Percentiles rank a stretch among this genome's conserved stretches.
These are phyloP conservation scores for Parazoanthus atlanticus DNA, from an alignment of 92 coral and sea anemone species.

Conservation along the genomic window DNA sequence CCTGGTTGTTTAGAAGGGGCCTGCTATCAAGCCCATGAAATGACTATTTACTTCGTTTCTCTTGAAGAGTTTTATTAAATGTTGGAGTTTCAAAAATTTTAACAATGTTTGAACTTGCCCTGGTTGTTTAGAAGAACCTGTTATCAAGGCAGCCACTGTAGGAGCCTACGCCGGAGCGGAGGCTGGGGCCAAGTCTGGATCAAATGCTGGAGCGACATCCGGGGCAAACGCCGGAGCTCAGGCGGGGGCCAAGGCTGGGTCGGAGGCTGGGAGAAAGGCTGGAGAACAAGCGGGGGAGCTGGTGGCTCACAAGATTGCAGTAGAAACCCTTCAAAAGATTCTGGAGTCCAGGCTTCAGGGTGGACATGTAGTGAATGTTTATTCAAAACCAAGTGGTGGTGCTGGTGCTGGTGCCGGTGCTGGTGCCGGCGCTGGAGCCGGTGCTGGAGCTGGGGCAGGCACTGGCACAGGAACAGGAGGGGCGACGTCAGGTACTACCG, in stretches of 20 bases:
- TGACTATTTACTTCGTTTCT: too few relatives aligned
- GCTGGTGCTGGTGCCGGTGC: constrained; percentile 28
- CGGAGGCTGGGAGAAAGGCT: constrained; percentile 39
- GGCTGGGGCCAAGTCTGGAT: constrained; percentile 29
- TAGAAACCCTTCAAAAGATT: constrained; percentile 38
- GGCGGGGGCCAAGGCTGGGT: constrained; percentile 43
- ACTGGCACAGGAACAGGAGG: background rate
- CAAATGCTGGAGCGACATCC: constrained; percentile 33
- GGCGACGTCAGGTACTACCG: background rate
- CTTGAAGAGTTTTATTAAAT: background rate
- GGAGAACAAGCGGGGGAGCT: constrained; percentile 36
- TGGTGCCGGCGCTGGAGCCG: constrained; percentile 34
- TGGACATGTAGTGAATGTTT: constrained; percentile 38
- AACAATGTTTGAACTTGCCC: background rate
- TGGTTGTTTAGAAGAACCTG: constrained; percentile 2
- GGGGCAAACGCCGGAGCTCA: constrained; percentile 35
- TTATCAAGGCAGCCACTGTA: constrained; percentile 14
- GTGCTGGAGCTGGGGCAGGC: constrained; percentile 10
- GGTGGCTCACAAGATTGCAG: constrained; percentile 42
- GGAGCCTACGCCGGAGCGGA: constrained; percentile 41
- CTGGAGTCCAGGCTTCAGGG: constrained; percentile 35
- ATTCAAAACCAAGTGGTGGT: constrained; percentile 22
- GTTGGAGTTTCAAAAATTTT: background rate
- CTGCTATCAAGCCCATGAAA: too few relatives aligned
- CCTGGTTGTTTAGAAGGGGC: too few relatives aligned